phyloP scores from a whole-genome alignment of 2,888 invertebrate species.

The Eilema sororculum region DNA sequence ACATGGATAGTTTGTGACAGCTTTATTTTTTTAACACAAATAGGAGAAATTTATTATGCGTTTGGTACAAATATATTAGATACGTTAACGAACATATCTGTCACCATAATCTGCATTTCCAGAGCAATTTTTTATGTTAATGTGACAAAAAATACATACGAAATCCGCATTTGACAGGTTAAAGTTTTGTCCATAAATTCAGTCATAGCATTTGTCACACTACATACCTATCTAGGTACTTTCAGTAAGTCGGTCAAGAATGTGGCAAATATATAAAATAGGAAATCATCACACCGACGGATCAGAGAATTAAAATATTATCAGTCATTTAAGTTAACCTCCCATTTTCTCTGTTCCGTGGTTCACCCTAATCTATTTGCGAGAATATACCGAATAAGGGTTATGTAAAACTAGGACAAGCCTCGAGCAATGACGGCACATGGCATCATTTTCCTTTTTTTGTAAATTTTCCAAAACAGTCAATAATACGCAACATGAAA shows the following conservation, averaged over 20 bases:
- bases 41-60: conserved; percentile 5
- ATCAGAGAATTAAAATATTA: neutral
- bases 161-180: conserved; percentile 18
- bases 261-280: conserved; percentile 17
- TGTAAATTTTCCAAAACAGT: too few species aligned
- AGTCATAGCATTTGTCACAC: conserved; percentile 21
- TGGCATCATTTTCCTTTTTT: too few species aligned
- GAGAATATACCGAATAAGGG: too few species aligned
- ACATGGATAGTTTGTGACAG: neutral
- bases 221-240: conserved; percentile 20
- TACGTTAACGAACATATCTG: conserved; percentile 25
- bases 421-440: too few species aligned
- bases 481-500: too few species aligned
- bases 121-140: conserved; percentile 30
- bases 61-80: conserved; percentile 6
- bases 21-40: conserved; percentile 5
- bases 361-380: too few species aligned
- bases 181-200: conserved; percentile 21
- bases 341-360: too few species aligned
- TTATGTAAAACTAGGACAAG: too few species aligned
- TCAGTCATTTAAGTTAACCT: too few species aligned
- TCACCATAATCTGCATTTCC: conserved; percentile 17
- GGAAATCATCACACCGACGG: neutral
- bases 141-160: conserved; percentile 28
- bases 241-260: conserved; percentile 45